A percentile compares a stretch with the other conserved stretches of the same genome.
These are phyloP conservation scores for Ericerus pela DNA, from an alignment of 1,140 invertebrate species.

Conservation along the genomic window DNA sequence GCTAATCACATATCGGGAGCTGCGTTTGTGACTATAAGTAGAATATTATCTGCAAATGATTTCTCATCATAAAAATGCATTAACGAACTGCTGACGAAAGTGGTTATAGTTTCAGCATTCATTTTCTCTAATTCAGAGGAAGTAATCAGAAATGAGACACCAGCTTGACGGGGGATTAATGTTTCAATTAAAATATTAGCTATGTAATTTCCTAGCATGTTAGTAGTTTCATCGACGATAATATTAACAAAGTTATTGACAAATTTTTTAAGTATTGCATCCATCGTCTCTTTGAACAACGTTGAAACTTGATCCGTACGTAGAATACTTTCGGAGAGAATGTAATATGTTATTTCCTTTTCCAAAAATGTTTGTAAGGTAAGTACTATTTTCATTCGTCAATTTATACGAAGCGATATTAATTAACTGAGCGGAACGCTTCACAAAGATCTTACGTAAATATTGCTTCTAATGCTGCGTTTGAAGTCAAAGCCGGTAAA, in stretches of 20 bases:
- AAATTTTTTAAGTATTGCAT: conserved; percentile 1
- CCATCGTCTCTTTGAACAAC: background rate
- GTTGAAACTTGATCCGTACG: background rate
- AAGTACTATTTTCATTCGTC: too few species aligned
- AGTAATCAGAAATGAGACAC: conserved; percentile 1
- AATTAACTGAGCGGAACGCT: too few species aligned
- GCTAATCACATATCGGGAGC: conserved; percentile 6
- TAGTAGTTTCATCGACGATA: conserved; percentile 1
- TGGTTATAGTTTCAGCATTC: background rate
- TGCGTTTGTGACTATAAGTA: background rate
- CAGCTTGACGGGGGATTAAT: background rate
- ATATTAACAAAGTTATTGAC: conserved; percentile 1
- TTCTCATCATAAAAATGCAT: background rate
- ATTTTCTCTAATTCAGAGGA: background rate
- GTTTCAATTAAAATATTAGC: background rate
- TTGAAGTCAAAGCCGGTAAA: too few species aligned
- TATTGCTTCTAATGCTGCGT: too few species aligned
- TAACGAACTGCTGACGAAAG: background rate
- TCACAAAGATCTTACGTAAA: too few species aligned
- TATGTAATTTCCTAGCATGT: background rate
- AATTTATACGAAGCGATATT: too few species aligned
- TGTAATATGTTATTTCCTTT: background rate
- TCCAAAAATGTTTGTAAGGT: too few species aligned
- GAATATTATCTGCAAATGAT: conserved; percentile 4
- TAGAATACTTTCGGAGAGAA: background rate